Conservation (phyloP, 1,140 invertebrate genomes). For the Drosophila melanogaster region DNA sequence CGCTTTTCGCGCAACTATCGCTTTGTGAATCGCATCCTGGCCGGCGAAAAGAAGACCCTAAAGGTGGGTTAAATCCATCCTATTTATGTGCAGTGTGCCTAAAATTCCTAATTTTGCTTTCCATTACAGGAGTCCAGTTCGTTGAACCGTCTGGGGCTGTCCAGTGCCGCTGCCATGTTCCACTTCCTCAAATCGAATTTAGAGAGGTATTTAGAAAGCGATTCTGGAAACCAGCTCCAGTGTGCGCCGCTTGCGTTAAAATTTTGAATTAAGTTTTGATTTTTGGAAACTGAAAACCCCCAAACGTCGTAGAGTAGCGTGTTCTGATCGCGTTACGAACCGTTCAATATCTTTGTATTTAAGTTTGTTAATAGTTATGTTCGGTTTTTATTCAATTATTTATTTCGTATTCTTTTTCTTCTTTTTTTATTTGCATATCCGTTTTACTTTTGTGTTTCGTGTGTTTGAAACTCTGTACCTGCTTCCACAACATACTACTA, state of each 20-base stretch:
- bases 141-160: conserved; percentile 66
- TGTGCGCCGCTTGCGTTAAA: conserved; percentile 71
- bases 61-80: conserved; percentile 87
- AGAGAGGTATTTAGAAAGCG: conserved; percentile 73
- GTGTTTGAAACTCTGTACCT: conserved; percentile 70
- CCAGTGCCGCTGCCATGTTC: conserved; percentile 76
- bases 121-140: conserved; percentile 66
- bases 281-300: conserved; percentile 34
- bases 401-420: conserved; percentile 56
- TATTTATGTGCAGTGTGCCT: neutral
- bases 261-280: conserved; percentile 35
- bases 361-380: conserved; percentile 40
- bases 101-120: neutral
- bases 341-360: conserved; percentile 23
- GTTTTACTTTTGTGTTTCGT: conserved; percentile 72
- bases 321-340: conserved; percentile 45
- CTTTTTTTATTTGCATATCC: conserved; percentile 75
- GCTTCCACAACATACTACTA: conserved; percentile 57
- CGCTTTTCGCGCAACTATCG: conserved; percentile 96
- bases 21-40: conserved; percentile 93
- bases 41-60: conserved; percentile 92
- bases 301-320: conserved; percentile 57
- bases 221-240: conserved; percentile 33
- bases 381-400: conserved; percentile 54
- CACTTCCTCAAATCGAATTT: conserved; percentile 76